Percentiles rank a stretch among this genome's conserved stretches.
Evolutionary conservation across 2,797 vertebrate genomes (phyloP).

Genomic region (Halcyon chelicuti): DNA sequence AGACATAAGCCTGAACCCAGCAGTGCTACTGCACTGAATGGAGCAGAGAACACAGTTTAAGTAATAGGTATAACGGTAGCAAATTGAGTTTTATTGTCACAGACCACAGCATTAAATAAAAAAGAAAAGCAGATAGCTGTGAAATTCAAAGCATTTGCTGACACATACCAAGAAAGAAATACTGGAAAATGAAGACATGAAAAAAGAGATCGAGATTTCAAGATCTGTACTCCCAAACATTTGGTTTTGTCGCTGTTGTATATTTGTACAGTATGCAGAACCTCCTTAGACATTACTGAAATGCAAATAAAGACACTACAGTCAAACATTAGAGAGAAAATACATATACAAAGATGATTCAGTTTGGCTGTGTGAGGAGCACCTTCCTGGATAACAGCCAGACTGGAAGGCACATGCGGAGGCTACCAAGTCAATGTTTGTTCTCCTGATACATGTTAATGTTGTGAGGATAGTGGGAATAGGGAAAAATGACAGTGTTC

Average conservation of each 20-base stretch:
- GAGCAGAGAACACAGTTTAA: not conserved
- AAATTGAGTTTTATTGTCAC: not conserved
- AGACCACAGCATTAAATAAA: not conserved
- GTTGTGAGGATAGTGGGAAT: not conserved
- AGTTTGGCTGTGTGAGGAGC: not conserved
- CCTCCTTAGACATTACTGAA: not conserved
- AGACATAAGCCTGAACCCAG: not conserved
- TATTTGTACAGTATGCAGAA: not conserved
- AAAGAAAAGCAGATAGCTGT: not conserved
- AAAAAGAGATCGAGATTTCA: not conserved
- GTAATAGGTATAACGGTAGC: not conserved
- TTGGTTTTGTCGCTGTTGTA: not conserved
- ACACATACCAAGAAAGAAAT: not conserved
- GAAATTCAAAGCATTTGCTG: not conserved
- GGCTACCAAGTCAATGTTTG: not conserved
- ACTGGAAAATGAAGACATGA: not conserved
- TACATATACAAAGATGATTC: not conserved
- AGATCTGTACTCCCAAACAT: not conserved
- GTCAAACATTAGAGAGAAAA: not conserved
- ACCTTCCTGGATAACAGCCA: not conserved
- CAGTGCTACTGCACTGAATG: not conserved
- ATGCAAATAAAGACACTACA: not conserved
- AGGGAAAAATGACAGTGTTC: not conserved
- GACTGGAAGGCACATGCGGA: not conserved
- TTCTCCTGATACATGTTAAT: not conserved